A percentile compares a stretch with the other conserved stretches of the same genome.
phyloP scores from a whole-genome alignment of 2,797 vertebrate species.

The Falco naumanni region DNA sequence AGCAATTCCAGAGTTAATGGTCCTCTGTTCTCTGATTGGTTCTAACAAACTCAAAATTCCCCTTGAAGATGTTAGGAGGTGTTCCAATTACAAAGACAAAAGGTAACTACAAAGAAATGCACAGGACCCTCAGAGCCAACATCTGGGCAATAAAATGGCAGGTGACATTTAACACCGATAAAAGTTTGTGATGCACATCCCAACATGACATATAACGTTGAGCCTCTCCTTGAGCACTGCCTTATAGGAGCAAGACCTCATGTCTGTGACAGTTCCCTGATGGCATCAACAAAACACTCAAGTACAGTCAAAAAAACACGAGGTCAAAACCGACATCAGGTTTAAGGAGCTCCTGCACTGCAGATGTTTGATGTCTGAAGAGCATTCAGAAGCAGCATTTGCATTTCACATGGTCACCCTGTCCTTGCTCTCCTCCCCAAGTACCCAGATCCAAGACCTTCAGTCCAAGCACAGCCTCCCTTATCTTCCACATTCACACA shows the following conservation, averaged over 20 bases:
- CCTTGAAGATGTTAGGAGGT: background rate
- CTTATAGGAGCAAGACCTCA: background rate
- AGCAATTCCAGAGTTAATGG: background rate
- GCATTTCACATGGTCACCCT: background rate
- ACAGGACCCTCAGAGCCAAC: background rate
- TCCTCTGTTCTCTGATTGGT: background rate
- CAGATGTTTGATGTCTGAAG: fast-evolving
- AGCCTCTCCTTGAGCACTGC: background rate
- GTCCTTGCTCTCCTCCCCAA: fast-evolving
- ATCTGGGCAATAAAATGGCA: background rate
- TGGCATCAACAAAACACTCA: background rate
- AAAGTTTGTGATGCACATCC: background rate
- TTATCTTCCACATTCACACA: background rate
- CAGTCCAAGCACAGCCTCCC: background rate
- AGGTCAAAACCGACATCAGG: background rate
- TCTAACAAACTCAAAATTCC: background rate
- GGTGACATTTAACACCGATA: background rate
- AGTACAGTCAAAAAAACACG: background rate
- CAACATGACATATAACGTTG: fast-evolving
- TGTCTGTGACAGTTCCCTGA: background rate
- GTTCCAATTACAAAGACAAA: background rate
- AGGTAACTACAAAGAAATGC: background rate
- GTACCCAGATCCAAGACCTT: background rate
- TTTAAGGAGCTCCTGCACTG: background rate
- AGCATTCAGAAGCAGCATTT: background rate